Evolutionary conservation across 1,140 invertebrate species (phyloP).

Genomic region (Hylyphantes graminicola): DNA sequence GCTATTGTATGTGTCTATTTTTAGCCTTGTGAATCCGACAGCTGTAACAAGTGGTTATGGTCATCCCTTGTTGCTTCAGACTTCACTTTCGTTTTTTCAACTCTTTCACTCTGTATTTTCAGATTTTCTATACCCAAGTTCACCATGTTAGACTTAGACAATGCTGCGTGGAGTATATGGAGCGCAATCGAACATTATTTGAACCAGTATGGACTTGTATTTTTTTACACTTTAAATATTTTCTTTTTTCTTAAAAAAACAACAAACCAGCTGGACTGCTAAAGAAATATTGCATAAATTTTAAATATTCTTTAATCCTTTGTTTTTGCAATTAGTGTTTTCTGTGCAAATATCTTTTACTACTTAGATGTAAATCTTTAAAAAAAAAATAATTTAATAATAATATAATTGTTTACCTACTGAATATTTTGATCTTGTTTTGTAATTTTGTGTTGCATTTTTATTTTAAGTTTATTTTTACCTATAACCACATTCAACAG

Average conservation of each 20-base stretch:
- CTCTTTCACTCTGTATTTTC: slow-evolving; percentile 61
- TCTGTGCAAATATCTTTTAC: background rate
- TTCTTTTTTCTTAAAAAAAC: background rate
- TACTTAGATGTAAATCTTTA: background rate
- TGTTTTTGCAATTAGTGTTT: background rate
- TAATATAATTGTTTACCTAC: too few species aligned
- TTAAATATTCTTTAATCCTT: background rate
- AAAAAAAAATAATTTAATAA: too few species aligned
- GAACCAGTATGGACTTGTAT: slow-evolving; percentile 65
- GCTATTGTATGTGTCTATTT: background rate
- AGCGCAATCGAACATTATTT: slow-evolving; percentile 72
- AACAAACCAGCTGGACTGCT: background rate
- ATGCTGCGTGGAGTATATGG: slow-evolving; percentile 79
- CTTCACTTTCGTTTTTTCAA: background rate
- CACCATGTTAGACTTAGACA: slow-evolving; percentile 79
- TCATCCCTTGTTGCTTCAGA: background rate
- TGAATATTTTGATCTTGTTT: background rate
- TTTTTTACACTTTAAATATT: slow-evolving; percentile 55
- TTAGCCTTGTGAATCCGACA: background rate
- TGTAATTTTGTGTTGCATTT: background rate
- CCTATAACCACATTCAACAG: too few species aligned
- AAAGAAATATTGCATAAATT: background rate
- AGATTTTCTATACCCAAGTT: slow-evolving; percentile 80
- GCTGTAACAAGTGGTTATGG: too few species aligned
- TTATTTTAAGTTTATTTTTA: too few species aligned